Evolutionary conservation across 2,888 invertebrate genomes (phyloP).

Genomic region (Gryllus longicercus): DNA sequence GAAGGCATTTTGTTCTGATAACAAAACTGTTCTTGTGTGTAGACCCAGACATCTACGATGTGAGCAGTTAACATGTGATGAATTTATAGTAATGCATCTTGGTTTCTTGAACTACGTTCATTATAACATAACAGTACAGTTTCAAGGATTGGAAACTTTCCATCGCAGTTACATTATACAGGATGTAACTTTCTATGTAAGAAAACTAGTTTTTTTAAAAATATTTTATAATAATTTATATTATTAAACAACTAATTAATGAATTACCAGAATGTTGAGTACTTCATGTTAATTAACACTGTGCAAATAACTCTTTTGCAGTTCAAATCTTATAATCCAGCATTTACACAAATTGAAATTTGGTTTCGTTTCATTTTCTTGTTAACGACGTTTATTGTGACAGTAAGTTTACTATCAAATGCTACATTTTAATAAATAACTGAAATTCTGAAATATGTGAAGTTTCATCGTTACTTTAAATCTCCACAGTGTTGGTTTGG

Average conservation of each 20-base stretch:
- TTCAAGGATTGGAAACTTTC: conserved; percentile 80
- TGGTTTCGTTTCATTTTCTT: conserved; percentile 95
- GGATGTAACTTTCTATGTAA: conserved; percentile 80
- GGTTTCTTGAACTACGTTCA: conserved; percentile 85
- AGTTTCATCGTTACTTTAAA: neutral
- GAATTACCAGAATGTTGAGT: neutral
- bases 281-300: neutral
- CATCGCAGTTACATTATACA: conserved; percentile 80
- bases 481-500: conserved; percentile 86
- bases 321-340: conserved; percentile 95
- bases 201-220: conserved; percentile 47
- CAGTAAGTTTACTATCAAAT: conserved; percentile 60
- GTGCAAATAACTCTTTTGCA: conserved; percentile 47
- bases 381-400: conserved; percentile 77
- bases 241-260: neutral
- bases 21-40: no score
- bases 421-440: neutral
- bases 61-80: conserved; percentile 75
- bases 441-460: neutral
- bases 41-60: conserved; percentile 79
- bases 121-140: conserved; percentile 79
- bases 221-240: neutral
- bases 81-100: conserved; percentile 83
- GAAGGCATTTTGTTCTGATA: no score
- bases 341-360: conserved; percentile 94